Evolutionary conservation across 2,113 vertebrate species (phyloP).

Genomic region (Syngnathus floridae): DNA sequence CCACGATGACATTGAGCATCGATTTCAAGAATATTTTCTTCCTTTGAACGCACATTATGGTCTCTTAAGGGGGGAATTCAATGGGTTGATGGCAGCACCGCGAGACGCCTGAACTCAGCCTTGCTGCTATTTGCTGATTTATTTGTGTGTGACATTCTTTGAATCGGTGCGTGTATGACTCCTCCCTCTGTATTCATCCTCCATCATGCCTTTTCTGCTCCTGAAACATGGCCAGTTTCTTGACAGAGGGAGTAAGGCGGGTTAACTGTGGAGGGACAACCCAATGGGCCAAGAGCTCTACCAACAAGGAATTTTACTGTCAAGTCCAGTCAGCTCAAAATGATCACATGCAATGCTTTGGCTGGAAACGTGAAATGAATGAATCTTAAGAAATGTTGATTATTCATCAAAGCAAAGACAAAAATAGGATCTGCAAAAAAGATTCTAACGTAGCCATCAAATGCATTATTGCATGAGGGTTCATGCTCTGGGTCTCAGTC

Average conservation of each 20-base stretch:
- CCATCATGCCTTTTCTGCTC: conserved; percentile 4
- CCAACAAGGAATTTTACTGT: conserved; percentile 12
- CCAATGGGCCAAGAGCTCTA: conserved; percentile 10
- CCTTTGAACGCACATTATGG: conserved; percentile 12
- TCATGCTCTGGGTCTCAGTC: too few relatives aligned
- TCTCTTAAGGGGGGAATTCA: conserved; percentile 25
- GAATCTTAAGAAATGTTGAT: not conserved
- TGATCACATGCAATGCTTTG: not conserved
- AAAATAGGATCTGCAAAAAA: too few relatives aligned
- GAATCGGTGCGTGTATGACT: not conserved
- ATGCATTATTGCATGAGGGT: too few relatives aligned
- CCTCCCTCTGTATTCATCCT: conserved; percentile 10
- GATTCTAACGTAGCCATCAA: too few relatives aligned
- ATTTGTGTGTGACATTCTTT: not conserved
- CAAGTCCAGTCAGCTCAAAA: conserved; percentile 25
- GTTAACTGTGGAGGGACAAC: conserved; percentile 6
- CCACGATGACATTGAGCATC: conserved; percentile 42
- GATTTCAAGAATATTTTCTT: conserved; percentile 36
- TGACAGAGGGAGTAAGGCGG: conserved; percentile 10
- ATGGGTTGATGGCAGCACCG: conserved; percentile 11
- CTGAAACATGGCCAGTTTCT: conserved; percentile 8
- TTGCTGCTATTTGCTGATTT: not conserved
- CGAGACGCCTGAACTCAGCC: not conserved
- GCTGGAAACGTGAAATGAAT: not conserved
- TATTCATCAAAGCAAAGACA: too few relatives aligned